Conservation (phyloP, 2,888 invertebrate genomes). For the Notodonta ziczac region DNA sequence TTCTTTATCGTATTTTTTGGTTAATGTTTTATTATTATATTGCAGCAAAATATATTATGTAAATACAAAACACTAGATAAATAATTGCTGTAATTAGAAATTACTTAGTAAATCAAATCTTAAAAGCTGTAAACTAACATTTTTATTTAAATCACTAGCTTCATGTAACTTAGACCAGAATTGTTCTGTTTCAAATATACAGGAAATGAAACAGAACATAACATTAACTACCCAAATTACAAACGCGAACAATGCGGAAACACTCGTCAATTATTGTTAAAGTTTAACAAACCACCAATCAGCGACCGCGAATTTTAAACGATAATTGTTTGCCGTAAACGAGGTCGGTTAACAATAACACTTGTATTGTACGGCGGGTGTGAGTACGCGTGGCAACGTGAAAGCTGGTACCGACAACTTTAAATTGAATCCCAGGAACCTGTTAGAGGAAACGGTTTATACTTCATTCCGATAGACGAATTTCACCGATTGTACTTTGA, state of each 20-base stretch:
- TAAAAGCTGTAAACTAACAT: too few species aligned
- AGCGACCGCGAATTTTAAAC: background rate
- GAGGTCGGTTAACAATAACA: background rate
- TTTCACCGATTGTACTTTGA: background rate
- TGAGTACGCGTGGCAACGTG: background rate
- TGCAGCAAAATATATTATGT: too few species aligned
- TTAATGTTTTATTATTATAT: too few species aligned
- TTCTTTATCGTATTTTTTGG: too few species aligned
- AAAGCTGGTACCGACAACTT: background rate
- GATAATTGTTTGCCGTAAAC: background rate
- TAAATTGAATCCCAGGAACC: background rate
- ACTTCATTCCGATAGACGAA: background rate
- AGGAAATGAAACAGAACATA: background rate
- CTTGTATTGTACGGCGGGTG: background rate
- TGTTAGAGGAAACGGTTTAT: background rate
- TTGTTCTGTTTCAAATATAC: background rate
- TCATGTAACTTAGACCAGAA: too few species aligned
- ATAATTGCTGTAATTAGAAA: too few species aligned
- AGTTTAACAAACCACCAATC: constrained; percentile 4
- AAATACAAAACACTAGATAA: too few species aligned
- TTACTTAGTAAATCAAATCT: too few species aligned
- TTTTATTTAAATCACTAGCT: too few species aligned
- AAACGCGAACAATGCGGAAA: background rate
- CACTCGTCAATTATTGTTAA: background rate
- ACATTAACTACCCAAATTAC: background rate